Base-by-base conservation (phyloP, 2,113 vertebrate species). In the Neomonachus schauinslandi region DNA sequence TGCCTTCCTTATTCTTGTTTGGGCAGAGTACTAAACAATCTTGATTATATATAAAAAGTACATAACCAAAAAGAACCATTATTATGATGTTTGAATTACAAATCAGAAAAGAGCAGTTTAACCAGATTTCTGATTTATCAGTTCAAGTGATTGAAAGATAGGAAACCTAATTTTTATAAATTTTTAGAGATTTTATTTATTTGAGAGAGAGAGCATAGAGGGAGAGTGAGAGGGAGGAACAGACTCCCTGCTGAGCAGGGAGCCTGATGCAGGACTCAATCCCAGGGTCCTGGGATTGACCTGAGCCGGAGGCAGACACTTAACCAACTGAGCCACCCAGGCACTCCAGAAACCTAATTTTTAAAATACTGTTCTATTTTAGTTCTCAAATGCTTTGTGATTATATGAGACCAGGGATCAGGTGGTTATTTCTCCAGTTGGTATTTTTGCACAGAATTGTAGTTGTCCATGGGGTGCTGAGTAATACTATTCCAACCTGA, bases 111-210 rank as follows among this genome's bases (percentile, higher is more conserved):
- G 46, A 79, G 2, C 33, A 72, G 24, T 53, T 89, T 89, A 94
- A 51, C 79, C 42, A 92, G 42, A 77, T n/a, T 91, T 86, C 46
- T 90, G 79, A 93, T 79, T 69, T 91, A 36, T 77, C 72, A n/a
- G 12, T 86, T 95, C 59, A 77, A 71, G 24, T 81, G 53, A 57
- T n/a, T 86, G 63, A 89, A 94, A 95, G 33, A 67, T 74, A 85
- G 57, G 67, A 69, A 85, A 49, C 24, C 21, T 49, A 16, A 69
- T 80, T 94, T 79, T 53, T 69, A 36, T 80, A 76, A 83, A 22
- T 19, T n/a, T n/a, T 69, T 19, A 72, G 39, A 65, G 63, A 33
- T 26, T 74, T 74, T 74, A 26, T 26, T 74, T 74, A 65, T 65
- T 42, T 42, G 28, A 65, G 63, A 65, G 63, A 65, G 19, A 72